Percentiles rank a stretch among this genome's conserved stretches.
Conservation (phyloP, 2,888 invertebrate genomes). For the Aplocera efformata region DNA sequence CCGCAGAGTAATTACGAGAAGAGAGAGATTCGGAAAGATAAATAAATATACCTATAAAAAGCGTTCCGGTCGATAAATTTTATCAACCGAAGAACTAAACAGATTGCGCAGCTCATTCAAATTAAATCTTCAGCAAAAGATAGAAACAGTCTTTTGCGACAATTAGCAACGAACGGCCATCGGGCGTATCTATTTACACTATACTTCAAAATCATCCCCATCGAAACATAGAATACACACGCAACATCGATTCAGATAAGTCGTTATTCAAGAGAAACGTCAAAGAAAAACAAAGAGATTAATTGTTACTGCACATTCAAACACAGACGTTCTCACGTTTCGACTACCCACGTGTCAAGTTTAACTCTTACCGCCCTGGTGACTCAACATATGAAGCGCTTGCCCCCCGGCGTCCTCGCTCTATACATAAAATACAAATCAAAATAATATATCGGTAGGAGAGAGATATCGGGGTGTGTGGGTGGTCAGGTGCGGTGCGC, state of each 20-base stretch:
- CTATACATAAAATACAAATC: slow-evolving; percentile 85
- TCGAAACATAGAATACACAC: slow-evolving; percentile 80
- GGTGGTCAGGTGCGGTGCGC: slow-evolving; percentile 61
- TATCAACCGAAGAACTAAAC: slow-evolving; percentile 78
- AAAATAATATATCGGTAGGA: slow-evolving; percentile 78
- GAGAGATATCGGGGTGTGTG: slow-evolving; percentile 75
- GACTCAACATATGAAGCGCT: slow-evolving; percentile 93
- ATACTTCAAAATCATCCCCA: slow-evolving; percentile 75
- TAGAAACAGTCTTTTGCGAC: slow-evolving; percentile 80
- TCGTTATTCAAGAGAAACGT: slow-evolving; percentile 79
- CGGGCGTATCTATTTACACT: slow-evolving; percentile 79
- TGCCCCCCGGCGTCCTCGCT: slow-evolving; percentile 95
- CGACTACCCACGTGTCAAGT: slow-evolving; percentile 76
- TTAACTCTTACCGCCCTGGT: slow-evolving; percentile 95
- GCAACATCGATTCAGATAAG: slow-evolving; percentile 79
- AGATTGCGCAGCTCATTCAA: slow-evolving; percentile 80
- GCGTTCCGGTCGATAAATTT: slow-evolving; percentile 68
- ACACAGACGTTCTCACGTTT: slow-evolving; percentile 80
- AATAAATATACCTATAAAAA: slow-evolving; percentile 79
- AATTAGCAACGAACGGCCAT: slow-evolving; percentile 80
- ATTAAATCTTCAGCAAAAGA: slow-evolving; percentile 79
- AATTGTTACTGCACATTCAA: slow-evolving; percentile 77
- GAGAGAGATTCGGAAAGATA: slow-evolving; percentile 77
- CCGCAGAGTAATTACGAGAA: slow-evolving; percentile 72
- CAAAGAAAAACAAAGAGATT: slow-evolving; percentile 79